Evolutionary conservation across 2,797 vertebrate species (phyloP).

Genomic region (Capromys pilorides): DNA sequence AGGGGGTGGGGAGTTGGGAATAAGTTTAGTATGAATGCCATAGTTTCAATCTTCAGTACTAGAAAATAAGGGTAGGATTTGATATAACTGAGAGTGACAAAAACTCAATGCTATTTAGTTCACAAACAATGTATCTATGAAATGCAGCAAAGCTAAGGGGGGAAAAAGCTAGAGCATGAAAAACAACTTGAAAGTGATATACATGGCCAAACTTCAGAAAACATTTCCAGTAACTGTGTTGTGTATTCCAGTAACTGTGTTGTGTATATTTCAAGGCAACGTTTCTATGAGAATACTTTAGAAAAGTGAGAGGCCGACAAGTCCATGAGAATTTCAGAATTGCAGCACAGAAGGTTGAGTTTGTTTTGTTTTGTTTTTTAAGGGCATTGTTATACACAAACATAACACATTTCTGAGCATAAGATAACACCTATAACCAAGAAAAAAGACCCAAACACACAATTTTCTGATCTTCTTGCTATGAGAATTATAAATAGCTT

Average conservation of each 20-base stretch:
- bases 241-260: neutral
- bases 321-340: neutral
- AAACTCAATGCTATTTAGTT: slow-evolving; percentile 4
- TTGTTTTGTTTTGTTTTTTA: neutral
- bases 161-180: neutral
- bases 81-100: neutral
- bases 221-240: slow-evolving; percentile 5
- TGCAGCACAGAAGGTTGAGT: neutral
- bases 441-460: neutral
- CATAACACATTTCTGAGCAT: slow-evolving; percentile 68
- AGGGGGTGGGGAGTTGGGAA: neutral
- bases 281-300: slow-evolving; percentile 22
- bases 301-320: neutral
- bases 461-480: slow-evolving; percentile 72
- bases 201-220: neutral
- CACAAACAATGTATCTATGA: neutral
- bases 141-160: slow-evolving; percentile 16
- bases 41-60: neutral
- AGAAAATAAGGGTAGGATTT: neutral
- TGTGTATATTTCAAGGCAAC: neutral
- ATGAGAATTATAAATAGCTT: slow-evolving; percentile 71
- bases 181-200: neutral
- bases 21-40: neutral
- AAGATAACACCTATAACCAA: slow-evolving; percentile 65
- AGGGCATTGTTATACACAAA: slow-evolving; percentile 65